phyloP scores from a whole-genome alignment of 2,113 vertebrate genomes.

The Erpornis zantholeuca region DNA sequence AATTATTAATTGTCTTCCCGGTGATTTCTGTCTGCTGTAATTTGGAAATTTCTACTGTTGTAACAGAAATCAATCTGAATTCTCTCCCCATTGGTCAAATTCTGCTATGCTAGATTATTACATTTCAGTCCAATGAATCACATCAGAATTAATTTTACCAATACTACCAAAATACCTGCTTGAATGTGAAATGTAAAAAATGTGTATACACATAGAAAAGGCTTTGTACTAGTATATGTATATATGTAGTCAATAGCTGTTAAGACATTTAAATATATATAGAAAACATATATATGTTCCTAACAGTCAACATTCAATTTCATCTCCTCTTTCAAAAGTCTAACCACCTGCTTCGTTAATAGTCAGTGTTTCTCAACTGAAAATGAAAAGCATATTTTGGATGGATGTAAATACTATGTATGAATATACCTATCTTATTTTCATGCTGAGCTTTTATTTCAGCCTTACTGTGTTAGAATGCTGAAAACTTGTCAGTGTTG shows the following conservation, averaged over 20 bases:
- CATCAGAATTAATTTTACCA: neutral
- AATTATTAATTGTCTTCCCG: neutral
- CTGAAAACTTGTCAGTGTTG: conserved; percentile 50
- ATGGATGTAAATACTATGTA: conserved; percentile 24
- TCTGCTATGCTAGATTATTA: neutral
- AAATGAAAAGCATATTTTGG: conserved; percentile 31
- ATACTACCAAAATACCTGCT: neutral
- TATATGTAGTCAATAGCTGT: neutral
- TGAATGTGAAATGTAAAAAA: neutral
- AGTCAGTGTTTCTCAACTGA: neutral
- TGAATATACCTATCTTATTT: conserved; percentile 49
- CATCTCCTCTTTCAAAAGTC: neutral
- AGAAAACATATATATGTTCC: neutral
- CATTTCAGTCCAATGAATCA: neutral
- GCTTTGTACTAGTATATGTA: neutral
- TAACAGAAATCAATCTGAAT: neutral
- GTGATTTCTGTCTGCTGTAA: neutral
- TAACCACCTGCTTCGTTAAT: neutral
- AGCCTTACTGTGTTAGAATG: conserved; percentile 52
- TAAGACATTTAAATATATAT: neutral
- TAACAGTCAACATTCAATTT: neutral
- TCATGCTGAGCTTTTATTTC: conserved; percentile 63
- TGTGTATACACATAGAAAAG: neutral
- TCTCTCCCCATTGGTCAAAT: neutral
- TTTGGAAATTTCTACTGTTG: neutral